Percentiles rank a stretch among this genome's conserved stretches.
These are phyloP conservation scores for Natrix natrix DNA, from an alignment of 2,797 vertebrate species.

Conservation along the genomic window DNA sequence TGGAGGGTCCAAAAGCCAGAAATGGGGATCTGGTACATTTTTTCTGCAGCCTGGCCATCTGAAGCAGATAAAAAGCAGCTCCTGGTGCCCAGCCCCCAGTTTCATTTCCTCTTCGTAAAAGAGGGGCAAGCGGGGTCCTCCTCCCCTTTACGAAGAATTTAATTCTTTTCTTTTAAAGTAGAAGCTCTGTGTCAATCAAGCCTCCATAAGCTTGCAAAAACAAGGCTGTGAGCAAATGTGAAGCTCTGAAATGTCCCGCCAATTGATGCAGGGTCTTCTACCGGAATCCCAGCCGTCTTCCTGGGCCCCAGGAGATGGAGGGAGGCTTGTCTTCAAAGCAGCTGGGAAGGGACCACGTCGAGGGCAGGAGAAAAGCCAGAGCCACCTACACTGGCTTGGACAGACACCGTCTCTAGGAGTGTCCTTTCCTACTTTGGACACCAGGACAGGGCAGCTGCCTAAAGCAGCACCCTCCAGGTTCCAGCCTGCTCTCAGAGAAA, in stretches of 20 bases:
- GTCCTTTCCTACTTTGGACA: background rate
- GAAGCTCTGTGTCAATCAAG: slow-evolving; percentile 96
- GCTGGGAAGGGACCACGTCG: background rate
- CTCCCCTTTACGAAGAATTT: slow-evolving; percentile 97
- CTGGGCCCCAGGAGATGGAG: slow-evolving; percentile 58
- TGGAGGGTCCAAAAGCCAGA: background rate
- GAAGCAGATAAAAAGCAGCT: background rate
- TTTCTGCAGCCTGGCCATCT: background rate
- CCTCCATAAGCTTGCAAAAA: slow-evolving; percentile 98
- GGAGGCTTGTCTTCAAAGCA: slow-evolving; percentile 2
- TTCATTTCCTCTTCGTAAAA: slow-evolving; percentile 63
- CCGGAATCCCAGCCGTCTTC: slow-evolving; percentile 46
- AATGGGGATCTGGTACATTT: background rate
- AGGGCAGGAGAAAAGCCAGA: background rate
- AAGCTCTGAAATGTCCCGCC: slow-evolving; percentile 77
- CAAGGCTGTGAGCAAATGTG: slow-evolving; percentile 95
- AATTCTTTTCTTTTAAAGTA: slow-evolving; percentile 76
- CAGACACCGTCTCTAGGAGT: background rate
- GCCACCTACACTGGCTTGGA: background rate
- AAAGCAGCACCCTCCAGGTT: background rate
- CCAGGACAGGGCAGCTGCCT: background rate
- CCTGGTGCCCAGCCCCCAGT: background rate
- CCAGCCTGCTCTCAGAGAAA: background rate
- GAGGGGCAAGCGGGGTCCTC: slow-evolving; percentile 68
- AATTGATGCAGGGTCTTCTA: slow-evolving; percentile 77